These are phyloP conservation scores for Tetranychus piercei DNA, from an alignment of 2,888 invertebrate species.

Conservation along the genomic window DNA sequence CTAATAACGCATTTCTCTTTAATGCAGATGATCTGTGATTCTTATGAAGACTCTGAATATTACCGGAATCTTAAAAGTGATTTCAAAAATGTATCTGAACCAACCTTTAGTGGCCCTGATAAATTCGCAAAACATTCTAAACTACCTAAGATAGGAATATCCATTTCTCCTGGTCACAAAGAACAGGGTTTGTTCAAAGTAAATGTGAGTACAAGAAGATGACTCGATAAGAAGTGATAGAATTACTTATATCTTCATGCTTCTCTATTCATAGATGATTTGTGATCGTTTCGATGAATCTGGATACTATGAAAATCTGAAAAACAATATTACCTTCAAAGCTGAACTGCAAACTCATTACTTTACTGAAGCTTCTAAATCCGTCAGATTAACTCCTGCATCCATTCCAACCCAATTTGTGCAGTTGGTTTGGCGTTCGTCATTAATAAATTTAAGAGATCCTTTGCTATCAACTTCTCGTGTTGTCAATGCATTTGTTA, in stretches of 20 bases:
- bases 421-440: constrained; percentile 44
- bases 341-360: constrained; percentile 5
- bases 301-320: not conserved
- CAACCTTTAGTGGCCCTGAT: constrained; percentile 38
- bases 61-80: not conserved
- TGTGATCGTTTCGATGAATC: not conserved
- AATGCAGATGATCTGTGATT: not conserved
- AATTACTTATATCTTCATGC: not conserved
- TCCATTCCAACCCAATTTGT: not conserved
- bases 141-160: not conserved
- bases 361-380: constrained; percentile 37
- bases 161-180: too few species aligned
- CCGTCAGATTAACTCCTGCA: constrained; percentile 39
- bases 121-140: constrained; percentile 37
- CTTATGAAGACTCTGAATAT: not conserved
- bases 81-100: not conserved
- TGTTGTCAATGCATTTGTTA: constrained; percentile 66
- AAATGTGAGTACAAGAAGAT: too few species aligned
- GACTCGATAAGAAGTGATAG: too few species aligned
- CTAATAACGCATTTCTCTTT: too few species aligned
- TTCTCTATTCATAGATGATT: not conserved
- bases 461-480: constrained; percentile 74
- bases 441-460: constrained; percentile 69
- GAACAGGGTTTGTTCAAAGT: too few species aligned
- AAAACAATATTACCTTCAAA: not conserved